Base-by-base conservation (phyloP, 1,140 invertebrate genomes). In the Luehdorfia chinensis region DNA sequence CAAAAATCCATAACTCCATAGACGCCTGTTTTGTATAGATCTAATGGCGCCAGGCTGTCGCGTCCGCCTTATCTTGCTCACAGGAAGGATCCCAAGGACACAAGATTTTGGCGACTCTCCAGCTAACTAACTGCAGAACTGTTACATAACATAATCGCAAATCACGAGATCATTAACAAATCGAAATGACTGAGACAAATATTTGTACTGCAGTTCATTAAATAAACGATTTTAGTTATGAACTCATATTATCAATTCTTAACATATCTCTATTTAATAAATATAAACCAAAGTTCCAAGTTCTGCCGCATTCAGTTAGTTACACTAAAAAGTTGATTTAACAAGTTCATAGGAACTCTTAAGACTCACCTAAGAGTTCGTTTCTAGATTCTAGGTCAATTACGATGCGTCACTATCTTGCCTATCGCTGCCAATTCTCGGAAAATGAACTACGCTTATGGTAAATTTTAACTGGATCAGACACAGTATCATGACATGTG, bases 21-120 rank as follows among this genome's bases (percentile, higher is more conserved):
- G 32, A 13, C 43, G 37, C 33, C 13, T 43, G 46, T 39, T 47
- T 50, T 21, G 37, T 34, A 16, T 2, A 8, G 27, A 11, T 37
- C 18, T 15, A 11, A 9, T 50, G 64, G 57, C 65, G 65, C 61
- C 60, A 36, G 47, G 47, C 50, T 30, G 63, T 57, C 63, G 63
- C 45, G 12, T 13, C 36, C 62, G 23, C 18, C 31, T 37, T 56
- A 56, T 54, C 52, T 59, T 46, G 25, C 57, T 44, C 56, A 52
- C 50, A 54, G 34, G 37, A 60, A 72, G 66, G 64, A 71, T 48
- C 23, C 32, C 57, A 70, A 77, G 68, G 74, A 74, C 70, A 49
- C 43, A 5, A 13, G 9, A 16, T 25, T 47, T 57, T 74, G 70
- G 70, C 67, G 54, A 43, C 49, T 18, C 47, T 72, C 68, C 73